phyloP scores from a whole-genome alignment of 2,888 invertebrate species.

The Cloeon dipterum region DNA sequence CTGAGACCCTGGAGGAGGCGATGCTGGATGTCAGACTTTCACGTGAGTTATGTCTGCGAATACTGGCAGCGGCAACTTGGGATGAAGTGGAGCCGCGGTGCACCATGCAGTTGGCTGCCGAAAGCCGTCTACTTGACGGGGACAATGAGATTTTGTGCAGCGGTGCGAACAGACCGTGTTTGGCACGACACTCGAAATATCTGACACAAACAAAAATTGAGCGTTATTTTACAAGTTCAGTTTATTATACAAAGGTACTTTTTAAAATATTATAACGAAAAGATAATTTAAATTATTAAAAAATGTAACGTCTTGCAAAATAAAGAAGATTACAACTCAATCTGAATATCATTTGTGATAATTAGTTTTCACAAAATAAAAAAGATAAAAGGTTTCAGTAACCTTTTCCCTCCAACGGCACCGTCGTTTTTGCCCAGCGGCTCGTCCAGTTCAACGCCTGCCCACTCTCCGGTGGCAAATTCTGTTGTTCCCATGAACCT shows the following conservation, averaged over 20 bases:
- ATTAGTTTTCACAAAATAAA: background rate
- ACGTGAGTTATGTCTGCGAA: constrained; percentile 47
- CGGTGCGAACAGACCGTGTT: constrained; percentile 85
- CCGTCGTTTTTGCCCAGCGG: constrained; percentile 92
- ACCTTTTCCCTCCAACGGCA: constrained; percentile 79
- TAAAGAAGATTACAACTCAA: background rate
- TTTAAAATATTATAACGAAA: background rate
- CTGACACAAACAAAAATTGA: constrained; percentile 35
- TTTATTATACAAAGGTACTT: background rate
- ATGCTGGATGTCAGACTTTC: constrained; percentile 51
- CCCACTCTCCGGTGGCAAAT: constrained; percentile 87
- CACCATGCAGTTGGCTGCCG: constrained; percentile 28
- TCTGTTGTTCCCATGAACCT: constrained; percentile 70
- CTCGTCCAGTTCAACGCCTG: constrained; percentile 85
- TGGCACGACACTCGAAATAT: constrained; percentile 81
- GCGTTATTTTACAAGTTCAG: background rate
- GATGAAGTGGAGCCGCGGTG: constrained; percentile 26
- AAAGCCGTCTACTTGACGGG: constrained; percentile 39
- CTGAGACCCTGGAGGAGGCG: constrained; percentile 29
- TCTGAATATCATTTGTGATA: background rate
- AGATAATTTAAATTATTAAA: background rate
- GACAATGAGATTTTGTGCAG: constrained; percentile 71
- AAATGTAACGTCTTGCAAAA: background rate
- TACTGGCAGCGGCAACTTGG: constrained; percentile 24
- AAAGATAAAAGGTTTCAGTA: background rate